Base-by-base conservation (phyloP, 2,888 invertebrate genomes). In the Lordiphosa andalusiaca region DNA sequence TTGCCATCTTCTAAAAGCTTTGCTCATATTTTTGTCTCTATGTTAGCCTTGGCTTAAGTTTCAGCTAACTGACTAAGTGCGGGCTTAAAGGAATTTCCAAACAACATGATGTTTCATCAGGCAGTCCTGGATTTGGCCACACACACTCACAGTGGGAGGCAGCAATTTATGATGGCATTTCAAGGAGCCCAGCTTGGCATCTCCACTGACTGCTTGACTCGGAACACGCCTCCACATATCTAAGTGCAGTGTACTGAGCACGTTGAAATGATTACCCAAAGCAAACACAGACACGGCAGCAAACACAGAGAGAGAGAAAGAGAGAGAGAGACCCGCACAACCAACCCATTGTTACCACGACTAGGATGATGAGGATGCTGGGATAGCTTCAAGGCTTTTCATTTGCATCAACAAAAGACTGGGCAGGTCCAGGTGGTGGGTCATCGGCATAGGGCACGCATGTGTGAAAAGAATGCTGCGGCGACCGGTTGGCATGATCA, bases 211-310 rank as follows among this genome's bases (percentile, higher is more conserved):
- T 80, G 71, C 69, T 67, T 80, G 81, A 80, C 70, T 81, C 70
- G 67, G 30, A 42, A 12, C 47, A 40, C 33, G 40, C 33, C 33
- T 30, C 21, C 30, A 50, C 25, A 30, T 23, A 35, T 19, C 12
- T 41, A 37, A 21, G 5, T 39, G 23, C 19, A 42, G 41, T 3
- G 10, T 12, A n/a, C 2, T 47, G 47, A 50, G 39, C 51, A 47
- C 71, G 75, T 67, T 75, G 69, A 74, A 84, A 84, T 84, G 77
- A 78, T 78, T 78, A 82, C 77, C 77, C 67, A 78, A 84, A 84
- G 77, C 77, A 78, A 78, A 77, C 84, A 84, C 75, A 77, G 77
- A 77, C 77, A 74, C 69, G 69, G 54, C 62, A 60, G 84, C 72
- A 74, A 77, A 77, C 78, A 84, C 16, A 16, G 16, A 16, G 16